A percentile compares a stretch with the other conserved stretches of the same genome.
Evolutionary conservation across 2,113 vertebrate species (phyloP).

Genomic region (Orycteropus afer): DNA sequence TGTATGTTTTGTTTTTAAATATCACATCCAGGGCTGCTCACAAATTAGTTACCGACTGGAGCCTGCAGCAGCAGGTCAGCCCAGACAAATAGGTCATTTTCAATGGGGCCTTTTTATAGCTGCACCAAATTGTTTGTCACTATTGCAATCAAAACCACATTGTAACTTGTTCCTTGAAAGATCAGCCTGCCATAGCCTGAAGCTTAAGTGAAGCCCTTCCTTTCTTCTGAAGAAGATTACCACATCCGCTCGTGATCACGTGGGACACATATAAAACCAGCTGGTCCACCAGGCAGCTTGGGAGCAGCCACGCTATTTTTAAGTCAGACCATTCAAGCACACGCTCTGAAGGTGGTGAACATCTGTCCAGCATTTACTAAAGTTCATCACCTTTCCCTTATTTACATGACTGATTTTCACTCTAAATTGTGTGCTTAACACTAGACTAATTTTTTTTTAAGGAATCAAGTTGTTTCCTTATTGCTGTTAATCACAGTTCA

Average conservation of each 20-base stretch:
- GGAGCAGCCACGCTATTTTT: not conserved
- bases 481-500: not conserved
- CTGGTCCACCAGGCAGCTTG: not conserved
- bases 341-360: not conserved
- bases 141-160: not conserved
- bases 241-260: not conserved
- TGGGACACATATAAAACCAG: not conserved
- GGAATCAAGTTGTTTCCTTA: not conserved
- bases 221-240: constrained; percentile 36
- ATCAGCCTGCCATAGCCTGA: not conserved
- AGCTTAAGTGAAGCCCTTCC: not conserved
- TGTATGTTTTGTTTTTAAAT: too few species aligned
- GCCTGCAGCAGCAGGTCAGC: not conserved
- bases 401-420: constrained; percentile 7
- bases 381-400: not conserved
- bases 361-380: not conserved
- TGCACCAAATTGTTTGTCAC: not conserved
- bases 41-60: not conserved
- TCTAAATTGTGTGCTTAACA: not conserved
- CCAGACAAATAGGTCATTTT: not conserved
- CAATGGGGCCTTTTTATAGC: not conserved
- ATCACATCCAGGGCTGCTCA: constrained; percentile 3
- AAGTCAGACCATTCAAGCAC: not conserved
- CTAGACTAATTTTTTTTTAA: not conserved
- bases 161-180: constrained; percentile 32